Percentiles rank a stretch among this genome's conserved stretches.
These are phyloP conservation scores for Pseudorasbora parva DNA, from an alignment of 2,113 vertebrate genomes.

Conservation along the genomic window DNA sequence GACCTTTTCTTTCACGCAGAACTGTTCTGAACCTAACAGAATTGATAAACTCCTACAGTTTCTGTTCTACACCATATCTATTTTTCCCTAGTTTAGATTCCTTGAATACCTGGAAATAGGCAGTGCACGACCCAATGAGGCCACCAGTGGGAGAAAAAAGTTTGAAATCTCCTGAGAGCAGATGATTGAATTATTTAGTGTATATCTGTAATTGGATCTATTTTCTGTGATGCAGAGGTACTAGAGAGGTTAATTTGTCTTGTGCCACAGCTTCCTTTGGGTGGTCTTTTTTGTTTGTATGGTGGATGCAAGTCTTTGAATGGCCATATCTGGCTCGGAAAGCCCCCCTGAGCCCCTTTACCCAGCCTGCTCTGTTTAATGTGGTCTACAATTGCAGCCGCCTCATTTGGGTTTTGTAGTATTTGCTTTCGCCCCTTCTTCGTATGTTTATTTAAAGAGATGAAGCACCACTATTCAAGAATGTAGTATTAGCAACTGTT, in stretches of 20 bases:
- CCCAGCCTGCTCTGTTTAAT: conserved; percentile 67
- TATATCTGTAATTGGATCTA: conserved; percentile 64
- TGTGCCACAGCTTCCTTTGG: conserved; percentile 64
- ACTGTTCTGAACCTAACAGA: not conserved
- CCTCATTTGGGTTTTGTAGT: conserved; percentile 70
- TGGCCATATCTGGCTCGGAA: conserved; percentile 69
- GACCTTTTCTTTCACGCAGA: not conserved
- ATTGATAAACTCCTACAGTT: not conserved
- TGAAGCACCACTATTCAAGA: not conserved
- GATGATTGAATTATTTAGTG: conserved; percentile 57
- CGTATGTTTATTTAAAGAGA: not conserved
- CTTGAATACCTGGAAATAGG: conserved; percentile 60
- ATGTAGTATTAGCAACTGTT: conserved; percentile 13
- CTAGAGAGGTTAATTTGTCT: conserved; percentile 69
- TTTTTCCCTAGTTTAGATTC: conserved; percentile 60
- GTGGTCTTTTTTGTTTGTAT: conserved; percentile 70
- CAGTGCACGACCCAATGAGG: conserved; percentile 46
- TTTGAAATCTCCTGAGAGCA: conserved; percentile 35
- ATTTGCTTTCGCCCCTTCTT: not conserved
- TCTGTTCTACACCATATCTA: conserved; percentile 5
- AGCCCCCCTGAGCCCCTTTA: conserved; percentile 39
- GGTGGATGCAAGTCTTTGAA: conserved; percentile 66
- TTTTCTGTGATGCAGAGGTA: conserved; percentile 64
- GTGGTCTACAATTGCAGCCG: conserved; percentile 66
- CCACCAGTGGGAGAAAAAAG: conserved; percentile 23